Evolutionary conservation across 2,888 invertebrate species (phyloP).

Genomic region (Synergus itoensis): DNA sequence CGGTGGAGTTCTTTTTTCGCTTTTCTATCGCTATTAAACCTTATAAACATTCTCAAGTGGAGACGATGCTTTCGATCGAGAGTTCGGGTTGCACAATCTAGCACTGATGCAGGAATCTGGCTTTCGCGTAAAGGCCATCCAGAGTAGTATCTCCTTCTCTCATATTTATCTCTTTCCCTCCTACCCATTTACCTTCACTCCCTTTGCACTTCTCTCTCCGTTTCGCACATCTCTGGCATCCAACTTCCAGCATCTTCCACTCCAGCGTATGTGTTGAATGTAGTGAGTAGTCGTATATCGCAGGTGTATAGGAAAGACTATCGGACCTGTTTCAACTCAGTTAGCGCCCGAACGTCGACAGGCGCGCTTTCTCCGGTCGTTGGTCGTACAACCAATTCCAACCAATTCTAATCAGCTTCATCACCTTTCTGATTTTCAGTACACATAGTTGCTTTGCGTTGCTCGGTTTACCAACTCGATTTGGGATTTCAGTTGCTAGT

Average conservation of each 20-base stretch:
- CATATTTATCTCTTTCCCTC: constrained; percentile 53
- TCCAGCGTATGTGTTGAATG: constrained; percentile 43
- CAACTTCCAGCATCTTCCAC: constrained; percentile 50
- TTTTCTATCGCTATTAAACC: neutral
- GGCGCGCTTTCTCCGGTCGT: constrained; percentile 55
- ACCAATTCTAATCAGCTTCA: neutral
- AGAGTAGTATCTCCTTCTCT: constrained; percentile 52
- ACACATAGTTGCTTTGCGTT: neutral
- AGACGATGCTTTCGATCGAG: constrained; percentile 49
- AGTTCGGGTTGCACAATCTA: constrained; percentile 48
- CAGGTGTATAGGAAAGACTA: constrained; percentile 64
- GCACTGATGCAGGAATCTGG: constrained; percentile 47
- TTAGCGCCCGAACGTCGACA: constrained; percentile 63
- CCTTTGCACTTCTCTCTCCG: constrained; percentile 45
- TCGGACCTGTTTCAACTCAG: constrained; percentile 62
- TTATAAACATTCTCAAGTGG: constrained; percentile 35
- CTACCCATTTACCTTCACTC: constrained; percentile 44
- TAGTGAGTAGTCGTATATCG: constrained; percentile 39
- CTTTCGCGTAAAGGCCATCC: constrained; percentile 57
- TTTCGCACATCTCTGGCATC: constrained; percentile 48
- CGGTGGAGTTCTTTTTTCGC: neutral
- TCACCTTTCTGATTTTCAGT: neutral
- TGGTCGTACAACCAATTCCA: neutral
- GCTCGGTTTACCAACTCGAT: neutral
- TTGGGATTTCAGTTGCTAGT: neutral